A percentile compares a stretch with the other conserved stretches of the same genome.
Conservation (phyloP, 2,888 invertebrate species). For the Scaptomyza reducta region DNA sequence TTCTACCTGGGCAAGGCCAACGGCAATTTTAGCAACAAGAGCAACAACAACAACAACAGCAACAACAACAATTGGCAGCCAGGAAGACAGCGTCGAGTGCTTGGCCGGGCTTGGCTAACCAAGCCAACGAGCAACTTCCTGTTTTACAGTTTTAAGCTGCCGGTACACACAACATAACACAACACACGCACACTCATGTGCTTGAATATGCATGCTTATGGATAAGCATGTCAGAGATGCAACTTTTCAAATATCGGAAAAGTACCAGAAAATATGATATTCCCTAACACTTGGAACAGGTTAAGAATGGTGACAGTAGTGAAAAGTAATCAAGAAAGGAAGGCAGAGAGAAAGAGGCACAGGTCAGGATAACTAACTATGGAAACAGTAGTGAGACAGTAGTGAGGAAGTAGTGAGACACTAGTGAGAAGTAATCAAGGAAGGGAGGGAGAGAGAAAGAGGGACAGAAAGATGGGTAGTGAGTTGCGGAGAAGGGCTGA, state of each 20-base stretch:
- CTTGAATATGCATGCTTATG: constrained; percentile 31
- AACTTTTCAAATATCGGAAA: constrained; percentile 1
- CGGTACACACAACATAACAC: constrained; percentile 43
- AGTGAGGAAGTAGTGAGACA: too few species aligned
- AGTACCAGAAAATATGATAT: neutral
- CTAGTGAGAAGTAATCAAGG: too few species aligned
- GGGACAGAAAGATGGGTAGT: neutral
- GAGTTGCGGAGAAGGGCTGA: too few species aligned
- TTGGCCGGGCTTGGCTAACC: constrained; percentile 74
- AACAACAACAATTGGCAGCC: constrained; percentile 30
- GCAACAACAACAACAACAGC: constrained; percentile 6
- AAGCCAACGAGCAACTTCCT: constrained; percentile 79
- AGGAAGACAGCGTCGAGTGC: constrained; percentile 64
- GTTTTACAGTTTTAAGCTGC: constrained; percentile 73
- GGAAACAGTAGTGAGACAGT: too few species aligned
- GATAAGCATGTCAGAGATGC: constrained; percentile 53
- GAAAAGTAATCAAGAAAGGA: too few species aligned
- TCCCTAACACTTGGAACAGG: neutral
- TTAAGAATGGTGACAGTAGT: neutral
- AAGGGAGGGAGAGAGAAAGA: neutral
- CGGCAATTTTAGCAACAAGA: constrained; percentile 18
- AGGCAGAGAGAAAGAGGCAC: too few species aligned
- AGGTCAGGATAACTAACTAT: neutral
- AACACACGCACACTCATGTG: constrained; percentile 23
- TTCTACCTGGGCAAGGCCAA: constrained; percentile 68